Evolutionary conservation across 2,113 vertebrate genomes (phyloP), one percentile per base, ranked within the genome.

Genomic region (Columba livia): DNA sequence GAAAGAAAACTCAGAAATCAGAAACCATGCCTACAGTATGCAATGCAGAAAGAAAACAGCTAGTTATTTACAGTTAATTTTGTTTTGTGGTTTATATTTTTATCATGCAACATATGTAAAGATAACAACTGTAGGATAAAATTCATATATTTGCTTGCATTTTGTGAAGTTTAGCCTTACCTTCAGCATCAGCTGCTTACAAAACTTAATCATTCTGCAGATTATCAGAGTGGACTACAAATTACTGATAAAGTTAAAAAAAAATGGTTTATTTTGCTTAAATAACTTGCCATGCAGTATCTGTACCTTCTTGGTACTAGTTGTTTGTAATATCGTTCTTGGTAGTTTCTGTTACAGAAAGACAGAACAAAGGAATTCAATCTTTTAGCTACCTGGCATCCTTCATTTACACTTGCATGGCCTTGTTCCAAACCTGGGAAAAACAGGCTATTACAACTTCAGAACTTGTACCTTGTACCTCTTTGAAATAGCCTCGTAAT

Each of bases 1-100:
- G 8, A 92, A 89, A 89, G 29, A 78, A 92, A 89, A 67, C 12
- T 79, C 28, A 57, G 62, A 82, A 94, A n/a, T 65, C 91, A 92
- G 26, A 75, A 96, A 56, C 34, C 12, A 60, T 16, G 4, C 23
- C 15, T 61, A 38, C 18, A 73, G 7, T 14, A 80, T 2, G 2
- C 11, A 85, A 38, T 12, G 18, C 73, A 90, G 36, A 80, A 77
- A 70, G 53, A 94, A 71, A 79, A 26, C 9, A 53, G 53, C 16
- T 24, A 4, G 0, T 25, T 71, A 75, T 40, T 60, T 50, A 44
- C 10, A 81, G 6, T 44, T 44, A 16, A 44, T 44, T 47, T 47
- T 47, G 44, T 47, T 47, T 19, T 47, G 44, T 47, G 18, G 14
- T 62, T 80, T 70, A 40, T 19, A 15, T 38, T 51, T 74, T 51